Evolutionary conservation across 1,140 invertebrate genomes (phyloP), one percentile per base, ranked within the genome.

Genomic region (Zaprionus lachaisei): DNA sequence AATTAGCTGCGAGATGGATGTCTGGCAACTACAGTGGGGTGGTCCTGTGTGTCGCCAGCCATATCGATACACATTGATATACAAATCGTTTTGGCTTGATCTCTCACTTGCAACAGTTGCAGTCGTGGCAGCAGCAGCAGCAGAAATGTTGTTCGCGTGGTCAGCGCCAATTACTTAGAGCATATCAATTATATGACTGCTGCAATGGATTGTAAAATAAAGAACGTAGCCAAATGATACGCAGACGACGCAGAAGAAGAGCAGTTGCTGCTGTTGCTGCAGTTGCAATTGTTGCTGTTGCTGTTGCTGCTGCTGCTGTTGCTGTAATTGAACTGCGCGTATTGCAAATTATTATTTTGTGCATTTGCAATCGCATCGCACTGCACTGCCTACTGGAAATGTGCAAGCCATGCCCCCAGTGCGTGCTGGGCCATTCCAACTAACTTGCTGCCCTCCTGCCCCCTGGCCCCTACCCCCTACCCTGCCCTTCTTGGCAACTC

Each of bases 281-380:
- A 60, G 54, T 41, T 71, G 70, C 61, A 60, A 47, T 41, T 71
- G 70, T 56, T 66, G 72, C 34, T 74, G 20, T 1, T 20, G 70
- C 24, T 81, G n/a, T n/a, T n/a, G 73, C 31, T 72, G 63, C 6
- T 17, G 65, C 1, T 76, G 56, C 9, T 54, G 64, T 15, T 63
- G 65, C 77, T 89, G 79, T 89, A 90, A 89, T 89, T 89, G 81
- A 89, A 90, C 85, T 89, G 84, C 81, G 84, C 85, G 85, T 90
- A 89, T 85, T 89, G 85, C 81, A 90, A 89, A 89, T 89, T 89
- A 89, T 89, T 89, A 89, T 89, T 89, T 89, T 89, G 85, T 85
- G 79, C 85, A 90, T 89, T 89, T 89, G 85, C 84, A 79, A 89
- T 72, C 49, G 71, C 49, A 78, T 90, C 85, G 84, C 80, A 63